A percentile compares a stretch with the other conserved stretches of the same genome.
Conservation (phyloP, 2,888 invertebrate genomes). For the Tetramorium bicarinatum region DNA sequence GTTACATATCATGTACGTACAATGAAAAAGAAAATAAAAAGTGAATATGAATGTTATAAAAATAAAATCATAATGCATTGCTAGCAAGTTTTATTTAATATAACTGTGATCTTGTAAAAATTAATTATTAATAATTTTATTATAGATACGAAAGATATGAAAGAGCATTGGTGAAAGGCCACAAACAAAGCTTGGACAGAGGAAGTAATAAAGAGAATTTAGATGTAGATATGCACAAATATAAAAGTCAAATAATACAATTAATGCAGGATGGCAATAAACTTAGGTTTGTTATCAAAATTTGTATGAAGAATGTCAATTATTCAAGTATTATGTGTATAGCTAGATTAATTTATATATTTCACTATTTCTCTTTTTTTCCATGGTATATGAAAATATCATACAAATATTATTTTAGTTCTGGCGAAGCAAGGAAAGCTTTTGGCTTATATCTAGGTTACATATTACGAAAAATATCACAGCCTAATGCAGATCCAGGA, state of each 20-base stretch:
- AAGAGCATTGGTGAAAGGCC: constrained; percentile 87
- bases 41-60: background rate
- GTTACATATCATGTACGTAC: background rate
- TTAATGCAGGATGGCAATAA: constrained; percentile 90
- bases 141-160: constrained; percentile 88
- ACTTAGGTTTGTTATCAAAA: constrained; percentile 88
- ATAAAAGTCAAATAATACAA: constrained; percentile 88
- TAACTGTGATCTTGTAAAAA: background rate
- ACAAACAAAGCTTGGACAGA: constrained; percentile 85
- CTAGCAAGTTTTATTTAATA: background rate
- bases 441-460: constrained; percentile 93
- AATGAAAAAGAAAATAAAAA: background rate
- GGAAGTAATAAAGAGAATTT: constrained; percentile 84
- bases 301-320: constrained; percentile 16
- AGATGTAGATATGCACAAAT: constrained; percentile 87
- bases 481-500: constrained; percentile 85
- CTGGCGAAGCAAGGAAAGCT: constrained; percentile 91
- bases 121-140: constrained; percentile 23
- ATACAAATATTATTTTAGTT: constrained; percentile 74
- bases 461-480: constrained; percentile 90
- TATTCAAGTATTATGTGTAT: background rate
- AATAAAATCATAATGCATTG: background rate
- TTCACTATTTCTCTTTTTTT: background rate
- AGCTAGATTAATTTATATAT: background rate
- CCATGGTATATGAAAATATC: background rate